These are phyloP conservation scores for Ceyx cyanopectus DNA, from an alignment of 2,113 vertebrate species.

Conservation along the genomic window DNA sequence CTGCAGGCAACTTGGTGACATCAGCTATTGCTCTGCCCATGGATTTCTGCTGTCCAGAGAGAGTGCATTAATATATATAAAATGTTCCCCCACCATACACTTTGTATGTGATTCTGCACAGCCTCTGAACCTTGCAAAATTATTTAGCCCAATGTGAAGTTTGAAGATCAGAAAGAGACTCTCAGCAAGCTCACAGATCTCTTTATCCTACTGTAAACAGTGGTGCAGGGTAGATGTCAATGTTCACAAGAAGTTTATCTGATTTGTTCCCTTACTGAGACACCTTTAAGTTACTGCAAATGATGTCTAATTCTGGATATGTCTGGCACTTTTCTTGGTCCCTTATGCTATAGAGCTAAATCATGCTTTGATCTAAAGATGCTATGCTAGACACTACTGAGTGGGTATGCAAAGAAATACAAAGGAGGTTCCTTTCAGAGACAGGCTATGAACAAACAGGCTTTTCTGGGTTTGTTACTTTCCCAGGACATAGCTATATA, in stretches of 20 bases:
- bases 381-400: not conserved
- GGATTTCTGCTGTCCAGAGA: not conserved
- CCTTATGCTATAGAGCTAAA: not conserved
- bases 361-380: not conserved
- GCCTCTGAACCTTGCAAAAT: not conserved
- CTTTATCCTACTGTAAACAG: not conserved
- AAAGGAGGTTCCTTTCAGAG: not conserved
- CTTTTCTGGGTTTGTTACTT: not conserved
- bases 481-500: not conserved
- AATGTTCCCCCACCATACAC: not conserved
- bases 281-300: not conserved
- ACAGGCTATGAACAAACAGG: not conserved
- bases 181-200: not conserved
- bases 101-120: not conserved
- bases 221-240: not conserved
- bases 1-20: not conserved
- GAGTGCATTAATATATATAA: not conserved
- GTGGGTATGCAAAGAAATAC: not conserved
- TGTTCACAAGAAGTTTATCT: not conserved
- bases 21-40: not conserved
- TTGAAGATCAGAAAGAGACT: not conserved
- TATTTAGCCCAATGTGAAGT: not conserved
- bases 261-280: not conserved
- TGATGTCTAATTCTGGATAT: not conserved
- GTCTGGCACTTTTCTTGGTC: not conserved